Evolutionary conservation across 2,113 vertebrate species (phyloP), one percentile per base, ranked within the genome.

Genomic region (Azemiops feae): DNA sequence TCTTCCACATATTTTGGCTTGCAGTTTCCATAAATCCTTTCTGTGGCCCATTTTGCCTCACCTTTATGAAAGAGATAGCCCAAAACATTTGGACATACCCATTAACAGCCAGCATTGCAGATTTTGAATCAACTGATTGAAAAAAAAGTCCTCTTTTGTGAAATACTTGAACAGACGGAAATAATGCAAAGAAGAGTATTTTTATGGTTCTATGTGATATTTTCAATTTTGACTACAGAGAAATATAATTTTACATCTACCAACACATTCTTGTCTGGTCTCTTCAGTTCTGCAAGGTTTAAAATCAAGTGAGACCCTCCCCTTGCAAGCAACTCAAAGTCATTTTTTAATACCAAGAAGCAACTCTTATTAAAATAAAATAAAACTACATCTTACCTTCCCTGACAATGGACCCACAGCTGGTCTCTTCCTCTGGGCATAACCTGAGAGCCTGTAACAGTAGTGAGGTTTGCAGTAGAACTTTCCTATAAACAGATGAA

Each of bases 401-500:
- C 96, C 96, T 93, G 96, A 96, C 60, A 97, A 95, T 86, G 98
- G 97, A 57, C 97, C 97, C 94, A 97, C 96, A 50, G 99, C 99
- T 0, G 99, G 98, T 94, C 99, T 98, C 97, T 99, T 99, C 97
- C 99, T 98, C 96, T 99, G 99, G 27, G 98, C 98, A 88, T 98
- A 98, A 91, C 99, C 98, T 7, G 99, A 99, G 54, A 98, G 98
- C 34, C 99, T 98, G 92, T 99, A 99, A 94, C 99, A 99, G 97
- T 98, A 99, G 97, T 99, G 99, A 20, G 99, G 99, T 95, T 99
- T 99, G 97, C 99, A 99, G 98, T 99, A 99, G 97, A 99, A 99
- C 96, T 99, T 99, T 93, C 99, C 99, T 99, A 97, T 10, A 95
- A 96, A 91, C 7, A 92, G 90, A 96, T 94, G n/a, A 93, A n/a